Evolutionary conservation across 2,113 vertebrate species (phyloP).

Genomic region (Pseudopipra pipra): DNA sequence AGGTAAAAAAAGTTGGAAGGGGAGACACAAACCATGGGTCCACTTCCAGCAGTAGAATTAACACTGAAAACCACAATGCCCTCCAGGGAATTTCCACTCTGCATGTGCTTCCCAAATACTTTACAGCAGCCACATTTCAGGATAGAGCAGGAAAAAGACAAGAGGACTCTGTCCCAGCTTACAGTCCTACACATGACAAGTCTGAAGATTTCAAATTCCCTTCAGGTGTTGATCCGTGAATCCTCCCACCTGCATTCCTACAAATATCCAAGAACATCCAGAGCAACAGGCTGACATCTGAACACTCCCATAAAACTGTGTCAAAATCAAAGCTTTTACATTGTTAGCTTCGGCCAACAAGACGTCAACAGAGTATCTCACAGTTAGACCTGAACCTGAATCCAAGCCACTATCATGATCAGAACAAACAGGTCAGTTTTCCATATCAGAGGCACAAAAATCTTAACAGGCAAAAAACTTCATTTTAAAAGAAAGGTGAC

Average conservation of each 20-base stretch:
- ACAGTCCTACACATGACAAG: neutral
- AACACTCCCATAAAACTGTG: neutral
- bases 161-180: neutral
- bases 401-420: neutral
- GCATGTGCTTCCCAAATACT: neutral
- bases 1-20: rapidly evolving
- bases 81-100: neutral
- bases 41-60: neutral
- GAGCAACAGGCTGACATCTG: neutral
- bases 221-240: neutral
- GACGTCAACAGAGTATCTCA: neutral
- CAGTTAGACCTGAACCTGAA: neutral
- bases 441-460: neutral
- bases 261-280: neutral
- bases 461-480: neutral
- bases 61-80: neutral
- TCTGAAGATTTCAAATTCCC: neutral
- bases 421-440: neutral
- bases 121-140: neutral
- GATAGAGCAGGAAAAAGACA: neutral
- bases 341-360: neutral
- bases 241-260: neutral
- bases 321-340: neutral
- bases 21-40: rapidly evolving
- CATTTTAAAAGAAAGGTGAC: neutral